A percentile compares a stretch with the other conserved stretches of the same genome.
These are phyloP conservation scores for Netelia inedita DNA, from an alignment of 2,888 invertebrate genomes.

Conservation along the genomic window DNA sequence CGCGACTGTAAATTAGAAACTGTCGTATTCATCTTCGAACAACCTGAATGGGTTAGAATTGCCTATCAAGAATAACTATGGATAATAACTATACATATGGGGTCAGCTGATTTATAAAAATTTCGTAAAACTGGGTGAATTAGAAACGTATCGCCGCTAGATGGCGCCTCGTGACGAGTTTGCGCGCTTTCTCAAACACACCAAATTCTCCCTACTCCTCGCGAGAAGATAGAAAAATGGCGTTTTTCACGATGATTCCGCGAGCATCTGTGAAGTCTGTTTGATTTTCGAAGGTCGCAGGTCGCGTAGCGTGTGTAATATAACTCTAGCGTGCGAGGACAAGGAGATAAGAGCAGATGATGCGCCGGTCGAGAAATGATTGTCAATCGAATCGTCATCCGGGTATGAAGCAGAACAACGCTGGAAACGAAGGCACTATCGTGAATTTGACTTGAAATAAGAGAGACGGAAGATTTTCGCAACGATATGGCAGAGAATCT, in stretches of 20 bases:
- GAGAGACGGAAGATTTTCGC: not conserved
- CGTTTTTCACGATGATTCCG: constrained; percentile 33
- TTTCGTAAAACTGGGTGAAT: not conserved
- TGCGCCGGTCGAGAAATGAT: constrained; percentile 43
- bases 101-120: not conserved
- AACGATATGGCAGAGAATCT: constrained; percentile 82
- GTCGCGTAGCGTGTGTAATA: constrained; percentile 34
- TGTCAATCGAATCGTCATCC: constrained; percentile 30
- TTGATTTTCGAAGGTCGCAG: constrained; percentile 58
- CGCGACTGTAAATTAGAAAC: not conserved
- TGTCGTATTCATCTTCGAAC: no score
- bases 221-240: constrained; percentile 44
- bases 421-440: constrained; percentile 22
- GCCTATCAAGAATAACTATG: no score
- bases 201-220: constrained; percentile 6
- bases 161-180: constrained; percentile 16
- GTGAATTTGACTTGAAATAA: constrained; percentile 32
- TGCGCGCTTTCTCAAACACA: constrained; percentile 38
- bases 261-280: constrained; percentile 32
- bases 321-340: constrained; percentile 16
- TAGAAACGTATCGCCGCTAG: not conserved
- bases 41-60: no score
- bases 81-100: not conserved
- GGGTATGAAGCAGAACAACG: constrained; percentile 45
- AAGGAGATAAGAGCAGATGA: constrained; percentile 55